A percentile compares a stretch with the other conserved stretches of the same genome.
Evolutionary conservation across 2,113 vertebrate species (phyloP).

Genomic region (Dasyprocta punctata): DNA sequence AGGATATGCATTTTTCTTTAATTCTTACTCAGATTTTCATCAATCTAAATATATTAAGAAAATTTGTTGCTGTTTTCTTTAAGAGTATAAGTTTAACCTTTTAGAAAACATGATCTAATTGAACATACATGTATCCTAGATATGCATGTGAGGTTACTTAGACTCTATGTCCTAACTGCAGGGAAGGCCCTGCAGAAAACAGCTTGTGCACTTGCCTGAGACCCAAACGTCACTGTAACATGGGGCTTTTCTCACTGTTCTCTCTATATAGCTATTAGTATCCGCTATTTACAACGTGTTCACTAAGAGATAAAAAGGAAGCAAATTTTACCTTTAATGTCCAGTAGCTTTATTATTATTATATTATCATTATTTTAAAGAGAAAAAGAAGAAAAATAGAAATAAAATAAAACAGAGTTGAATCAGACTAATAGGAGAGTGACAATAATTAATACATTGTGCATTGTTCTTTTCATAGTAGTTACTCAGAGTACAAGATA

Average conservation of each 20-base stretch:
- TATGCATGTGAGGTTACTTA: background rate
- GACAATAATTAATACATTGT: too few species aligned
- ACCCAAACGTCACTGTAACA: background rate
- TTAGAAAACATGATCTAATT: background rate
- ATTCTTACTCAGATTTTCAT: slow-evolving; percentile 2
- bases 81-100: background rate
- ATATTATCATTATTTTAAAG: background rate
- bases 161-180: background rate
- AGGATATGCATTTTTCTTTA: background rate
- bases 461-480: too few species aligned
- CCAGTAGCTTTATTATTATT: background rate
- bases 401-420: too few species aligned
- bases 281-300: background rate
- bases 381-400: too few species aligned
- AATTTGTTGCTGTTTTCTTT: background rate
- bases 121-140: background rate
- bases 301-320: background rate
- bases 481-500: too few species aligned
- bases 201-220: background rate
- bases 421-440: too few species aligned
- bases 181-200: background rate
- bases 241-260: background rate
- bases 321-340: background rate
- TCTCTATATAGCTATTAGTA: background rate
- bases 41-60: background rate